A percentile compares a stretch with the other conserved stretches of the same genome.
These are phyloP conservation scores for Scarus forsteni DNA, from an alignment of 2,797 vertebrate genomes.

Conservation along the genomic window DNA sequence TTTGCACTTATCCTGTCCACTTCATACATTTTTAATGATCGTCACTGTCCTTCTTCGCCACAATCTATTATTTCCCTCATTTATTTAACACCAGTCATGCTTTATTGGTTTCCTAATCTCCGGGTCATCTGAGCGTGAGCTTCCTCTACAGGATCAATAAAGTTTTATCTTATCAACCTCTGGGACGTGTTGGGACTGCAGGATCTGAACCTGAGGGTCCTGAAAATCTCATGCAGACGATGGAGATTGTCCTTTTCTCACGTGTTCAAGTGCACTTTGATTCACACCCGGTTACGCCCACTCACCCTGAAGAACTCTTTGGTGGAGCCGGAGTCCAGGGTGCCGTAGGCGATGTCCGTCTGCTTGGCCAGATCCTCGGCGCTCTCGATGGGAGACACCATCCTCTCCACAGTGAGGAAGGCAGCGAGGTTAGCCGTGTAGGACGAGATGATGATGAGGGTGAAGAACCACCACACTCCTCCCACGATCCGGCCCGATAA, in stretches of 20 bases:
- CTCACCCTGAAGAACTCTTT: conserved; percentile 99
- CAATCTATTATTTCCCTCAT: background rate
- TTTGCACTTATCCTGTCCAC: too few species aligned
- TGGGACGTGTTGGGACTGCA: background rate
- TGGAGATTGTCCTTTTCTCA: background rate
- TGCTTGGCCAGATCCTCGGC: conserved; percentile 97
- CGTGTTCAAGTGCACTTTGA: background rate
- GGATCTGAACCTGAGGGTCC: background rate
- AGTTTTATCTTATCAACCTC: conserved; percentile 12
- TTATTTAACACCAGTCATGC: background rate
- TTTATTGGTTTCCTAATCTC: background rate
- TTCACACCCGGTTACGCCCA: background rate
- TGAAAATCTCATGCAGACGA: background rate
- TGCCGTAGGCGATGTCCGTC: conserved; percentile 98
- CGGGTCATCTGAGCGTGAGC: background rate
- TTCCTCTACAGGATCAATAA: conserved; percentile 8
- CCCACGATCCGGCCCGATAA: conserved; percentile 97
- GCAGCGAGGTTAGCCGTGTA: conserved; percentile 98
- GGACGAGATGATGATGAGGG: conserved; percentile 98
- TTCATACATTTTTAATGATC: too few species aligned
- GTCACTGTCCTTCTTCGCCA: background rate
- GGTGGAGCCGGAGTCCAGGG: conserved; percentile 96
- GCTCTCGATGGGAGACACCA: conserved; percentile 93
- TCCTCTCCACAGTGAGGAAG: conserved; percentile 98
- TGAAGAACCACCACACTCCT: conserved; percentile 99